Evolutionary conservation across 2,888 invertebrate genomes (phyloP).

Genomic region (Bimastos eiseni): DNA sequence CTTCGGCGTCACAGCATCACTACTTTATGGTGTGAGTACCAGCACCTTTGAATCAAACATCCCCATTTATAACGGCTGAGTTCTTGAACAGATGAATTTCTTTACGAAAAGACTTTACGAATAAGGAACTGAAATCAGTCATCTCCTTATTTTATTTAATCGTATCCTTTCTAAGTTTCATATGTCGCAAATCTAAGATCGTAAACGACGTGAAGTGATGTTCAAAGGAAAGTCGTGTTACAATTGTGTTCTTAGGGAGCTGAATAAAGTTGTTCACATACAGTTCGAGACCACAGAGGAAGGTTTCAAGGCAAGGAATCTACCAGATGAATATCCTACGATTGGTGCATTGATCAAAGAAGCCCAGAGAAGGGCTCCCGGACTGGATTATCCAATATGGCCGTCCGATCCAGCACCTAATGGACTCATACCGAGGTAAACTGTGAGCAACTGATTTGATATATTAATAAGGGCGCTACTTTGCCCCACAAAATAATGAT

Average conservation of each 20-base stretch:
- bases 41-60: too few relatives aligned
- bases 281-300: background rate
- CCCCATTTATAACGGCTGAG: too few relatives aligned
- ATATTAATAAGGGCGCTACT: too few relatives aligned
- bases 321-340: background rate
- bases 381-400: background rate
- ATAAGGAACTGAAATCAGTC: too few relatives aligned
- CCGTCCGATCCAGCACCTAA: conserved; percentile 14
- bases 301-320: background rate
- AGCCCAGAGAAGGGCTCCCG: background rate
- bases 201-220: too few relatives aligned
- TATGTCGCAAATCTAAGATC: background rate
- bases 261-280: background rate
- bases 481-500: too few relatives aligned
- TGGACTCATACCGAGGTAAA: background rate
- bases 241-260: background rate
- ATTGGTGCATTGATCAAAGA: background rate
- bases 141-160: background rate
- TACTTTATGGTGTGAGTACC: too few relatives aligned
- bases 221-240: background rate
- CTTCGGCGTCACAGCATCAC: too few relatives aligned
- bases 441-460: background rate
- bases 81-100: too few relatives aligned
- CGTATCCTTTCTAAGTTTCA: background rate
- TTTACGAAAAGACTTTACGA: too few relatives aligned